A percentile compares a stretch with the other conserved stretches of the same genome.
These are phyloP conservation scores for Cavia aperea DNA, from an alignment of 2,113 vertebrate genomes.

Conservation along the genomic window DNA sequence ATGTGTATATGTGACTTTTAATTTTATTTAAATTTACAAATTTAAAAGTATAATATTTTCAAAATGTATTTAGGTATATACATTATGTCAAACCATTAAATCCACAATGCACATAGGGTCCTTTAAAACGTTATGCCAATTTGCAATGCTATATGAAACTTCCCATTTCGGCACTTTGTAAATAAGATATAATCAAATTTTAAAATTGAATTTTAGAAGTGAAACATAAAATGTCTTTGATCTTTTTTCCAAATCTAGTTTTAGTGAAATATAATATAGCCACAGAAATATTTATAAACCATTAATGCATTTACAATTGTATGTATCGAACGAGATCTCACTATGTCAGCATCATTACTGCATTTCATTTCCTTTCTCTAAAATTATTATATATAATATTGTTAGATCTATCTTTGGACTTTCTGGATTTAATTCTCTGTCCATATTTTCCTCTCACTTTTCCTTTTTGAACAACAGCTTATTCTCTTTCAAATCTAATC, in stretches of 20 bases:
- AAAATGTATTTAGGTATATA: not conserved
- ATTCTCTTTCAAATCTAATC: not conserved
- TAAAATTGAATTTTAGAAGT: not conserved
- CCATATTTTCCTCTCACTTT: not conserved
- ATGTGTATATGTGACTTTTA: not conserved
- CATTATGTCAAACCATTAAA: not conserved
- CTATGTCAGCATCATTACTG: not conserved
- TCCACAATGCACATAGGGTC: not conserved
- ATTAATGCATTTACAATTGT: not conserved
- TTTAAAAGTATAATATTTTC: not conserved
- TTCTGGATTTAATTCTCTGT: not conserved
- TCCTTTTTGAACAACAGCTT: not conserved
- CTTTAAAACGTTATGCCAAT: not conserved
- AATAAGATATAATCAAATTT: not conserved
- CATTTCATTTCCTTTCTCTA: not conserved
- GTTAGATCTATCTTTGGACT: not conserved
- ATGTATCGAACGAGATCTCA: not conserved
- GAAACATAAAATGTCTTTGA: not conserved
- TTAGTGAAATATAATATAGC: not conserved
- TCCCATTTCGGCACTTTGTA: not conserved
- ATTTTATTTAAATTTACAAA: not conserved
- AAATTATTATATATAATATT: not conserved
- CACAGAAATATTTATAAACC: not conserved
- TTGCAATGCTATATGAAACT: not conserved
- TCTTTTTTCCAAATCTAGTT: not conserved